Evolutionary conservation across 2,888 invertebrate genomes (phyloP).

Genomic region (Poecilus cupreus): DNA sequence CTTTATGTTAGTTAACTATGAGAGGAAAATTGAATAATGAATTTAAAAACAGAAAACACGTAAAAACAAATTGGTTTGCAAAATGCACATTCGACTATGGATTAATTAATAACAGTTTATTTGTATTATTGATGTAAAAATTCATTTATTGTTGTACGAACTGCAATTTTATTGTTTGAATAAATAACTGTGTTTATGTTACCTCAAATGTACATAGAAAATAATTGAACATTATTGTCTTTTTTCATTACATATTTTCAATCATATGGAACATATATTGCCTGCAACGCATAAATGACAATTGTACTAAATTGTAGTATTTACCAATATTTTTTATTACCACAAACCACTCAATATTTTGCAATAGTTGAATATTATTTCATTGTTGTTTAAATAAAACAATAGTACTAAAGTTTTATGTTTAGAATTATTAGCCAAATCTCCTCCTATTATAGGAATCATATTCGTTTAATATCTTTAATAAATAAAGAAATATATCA

Average conservation of each 20-base stretch:
- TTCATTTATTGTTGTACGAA: slow-evolving; percentile 19
- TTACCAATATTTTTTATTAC: no score
- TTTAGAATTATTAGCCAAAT: no score
- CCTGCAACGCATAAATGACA: no score
- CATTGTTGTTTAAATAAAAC: no score
- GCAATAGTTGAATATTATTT: no score
- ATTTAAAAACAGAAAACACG: not conserved
- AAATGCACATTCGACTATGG: not conserved
- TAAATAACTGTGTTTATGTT: slow-evolving; percentile 8
- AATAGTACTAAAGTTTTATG: no score
- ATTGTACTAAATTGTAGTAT: no score
- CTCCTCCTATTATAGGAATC: no score
- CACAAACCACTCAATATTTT: no score
- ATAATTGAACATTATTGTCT: slow-evolving; percentile 19
- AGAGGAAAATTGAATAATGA: slow-evolving; percentile 12
- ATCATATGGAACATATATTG: no score
- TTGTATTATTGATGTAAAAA: slow-evolving; percentile 15
- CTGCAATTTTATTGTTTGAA: slow-evolving; percentile 29
- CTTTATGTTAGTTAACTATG: not conserved
- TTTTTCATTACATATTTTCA: slow-evolving; percentile 4
- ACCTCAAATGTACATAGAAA: slow-evolving; percentile 7
- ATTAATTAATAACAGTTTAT: slow-evolving; percentile 13
- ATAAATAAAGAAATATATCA: not conserved
- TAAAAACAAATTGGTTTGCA: slow-evolving; percentile 13
- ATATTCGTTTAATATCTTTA: no score